These are phyloP conservation scores for Melanargia galathea DNA, from an alignment of 2,888 invertebrate genomes.

Conservation along the genomic window DNA sequence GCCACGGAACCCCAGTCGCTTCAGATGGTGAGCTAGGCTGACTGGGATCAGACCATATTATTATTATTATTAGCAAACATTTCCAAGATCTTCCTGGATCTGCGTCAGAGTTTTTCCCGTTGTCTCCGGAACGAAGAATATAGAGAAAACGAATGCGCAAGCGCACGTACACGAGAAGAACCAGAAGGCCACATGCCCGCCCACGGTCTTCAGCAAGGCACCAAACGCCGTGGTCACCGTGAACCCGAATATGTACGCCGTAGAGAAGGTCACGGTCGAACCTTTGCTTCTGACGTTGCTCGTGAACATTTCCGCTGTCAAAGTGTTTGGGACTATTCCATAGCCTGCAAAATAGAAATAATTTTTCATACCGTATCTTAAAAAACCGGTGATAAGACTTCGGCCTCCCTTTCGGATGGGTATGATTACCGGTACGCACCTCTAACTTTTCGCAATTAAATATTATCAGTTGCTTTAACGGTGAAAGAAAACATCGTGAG, in stretches of 20 bases:
- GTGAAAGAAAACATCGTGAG: no score
- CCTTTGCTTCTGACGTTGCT: slow-evolving; percentile 44
- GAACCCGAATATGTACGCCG: slow-evolving; percentile 40
- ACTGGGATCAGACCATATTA: no score
- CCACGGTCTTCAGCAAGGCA: slow-evolving; percentile 58
- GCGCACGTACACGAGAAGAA: slow-evolving; percentile 73
- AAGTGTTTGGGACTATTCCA: slow-evolving; percentile 41
- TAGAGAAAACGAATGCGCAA: slow-evolving; percentile 83
- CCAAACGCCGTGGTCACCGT: slow-evolving; percentile 41
- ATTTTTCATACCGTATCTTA: no score
- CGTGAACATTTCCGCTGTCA: slow-evolving; percentile 44
- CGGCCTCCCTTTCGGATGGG: no score
- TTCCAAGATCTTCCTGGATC: slow-evolving; percentile 86
- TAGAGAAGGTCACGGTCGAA: slow-evolving; percentile 37
- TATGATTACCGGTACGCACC: no score
- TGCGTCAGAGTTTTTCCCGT: slow-evolving; percentile 89
- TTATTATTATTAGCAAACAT: no score
- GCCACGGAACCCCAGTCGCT: no score
- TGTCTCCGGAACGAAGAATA: slow-evolving; percentile 88
- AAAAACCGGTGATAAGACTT: no score
- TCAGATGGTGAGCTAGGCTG: no score
- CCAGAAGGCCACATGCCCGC: slow-evolving; percentile 84
- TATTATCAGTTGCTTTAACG: no score
- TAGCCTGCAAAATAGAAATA: slow-evolving; percentile 38
- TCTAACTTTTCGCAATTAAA: no score